A percentile compares a stretch with the other conserved stretches of the same genome.
Conservation (phyloP, 1,140 invertebrate species). For the Lysiphlebus fabarum region DNA sequence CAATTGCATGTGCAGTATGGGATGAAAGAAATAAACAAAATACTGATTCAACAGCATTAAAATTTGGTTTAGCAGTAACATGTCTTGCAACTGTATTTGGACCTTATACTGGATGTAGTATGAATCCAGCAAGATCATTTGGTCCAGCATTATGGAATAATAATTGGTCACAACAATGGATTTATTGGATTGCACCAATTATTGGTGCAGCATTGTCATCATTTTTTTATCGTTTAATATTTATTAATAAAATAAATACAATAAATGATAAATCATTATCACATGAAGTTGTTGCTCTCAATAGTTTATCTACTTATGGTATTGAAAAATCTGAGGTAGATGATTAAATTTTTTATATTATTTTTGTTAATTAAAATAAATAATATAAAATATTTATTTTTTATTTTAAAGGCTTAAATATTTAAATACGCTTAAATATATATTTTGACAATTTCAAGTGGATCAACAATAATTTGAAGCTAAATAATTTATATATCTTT, state of each 20-base stretch:
- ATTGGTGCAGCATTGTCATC: constrained; percentile 50
- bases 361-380: too few species aligned
- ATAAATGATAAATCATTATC: constrained; percentile 20
- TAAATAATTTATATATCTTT: too few species aligned
- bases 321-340: constrained; percentile 37
- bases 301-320: constrained; percentile 31
- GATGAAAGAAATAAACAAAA: constrained; percentile 54
- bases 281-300: constrained; percentile 40
- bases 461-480: too few species aligned
- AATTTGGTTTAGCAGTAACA: constrained; percentile 56
- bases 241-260: constrained; percentile 24
- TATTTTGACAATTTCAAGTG: background rate
- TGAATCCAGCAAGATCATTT: constrained; percentile 80
- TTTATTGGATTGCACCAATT: constrained; percentile 56
- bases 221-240: constrained; percentile 46
- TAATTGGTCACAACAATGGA: constrained; percentile 70
- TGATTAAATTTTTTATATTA: background rate
- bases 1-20: constrained; percentile 68
- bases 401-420: too few species aligned
- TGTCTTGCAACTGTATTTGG: constrained; percentile 53
- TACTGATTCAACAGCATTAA: constrained; percentile 54
- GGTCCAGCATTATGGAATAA: constrained; percentile 73
- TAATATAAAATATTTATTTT: too few species aligned
- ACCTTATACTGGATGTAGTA: constrained; percentile 70
- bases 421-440: constrained; percentile 36